Base-by-base conservation (phyloP, 2,888 invertebrate genomes). In the Enchytraeus crypticus region DNA sequence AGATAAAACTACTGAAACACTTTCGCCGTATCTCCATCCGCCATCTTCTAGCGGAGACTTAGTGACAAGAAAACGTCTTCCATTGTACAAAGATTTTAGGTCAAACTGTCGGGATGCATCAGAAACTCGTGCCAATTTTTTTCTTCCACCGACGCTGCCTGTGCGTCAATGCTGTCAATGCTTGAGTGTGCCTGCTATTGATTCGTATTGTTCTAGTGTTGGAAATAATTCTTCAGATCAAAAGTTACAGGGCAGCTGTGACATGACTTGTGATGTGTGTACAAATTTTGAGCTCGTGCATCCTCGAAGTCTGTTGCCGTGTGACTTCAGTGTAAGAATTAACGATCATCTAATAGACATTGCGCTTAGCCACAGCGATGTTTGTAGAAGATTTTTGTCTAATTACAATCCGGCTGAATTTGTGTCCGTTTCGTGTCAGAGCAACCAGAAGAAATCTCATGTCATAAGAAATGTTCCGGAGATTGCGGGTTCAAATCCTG, bases 351-450 rank as follows among this genome's bases (percentile, higher is more conserved):
- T n/a, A n/a, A n/a, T n/a, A n/a, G n/a, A n/a, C n/a, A n/a, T n/a
- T n/a, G n/a, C n/a, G n/a, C n/a, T n/a, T n/a, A 18, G 14, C 5
- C 21, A 11, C 11, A 23, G 49, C 8, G 38, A 38, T 14, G 38
- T 18, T 38, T 47, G 49, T 47, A 11, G 23, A 18, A 11, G 49
- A 47, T 47, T 18, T 47, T 11, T 23, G 8, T 26, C 34, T 4
- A 53, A 46, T 21, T 64, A 64, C 32, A 62, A 62, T 45, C 64
- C 64, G 11, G 45, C 8, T 5, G 64, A 64, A 53, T 62, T 47
- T 27, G 51, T 57, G 34, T 49, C n/a, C n/a, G n/a, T n/a, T n/a
- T n/a, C 57, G 30, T 53, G 61, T 49, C 57, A 56, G 27, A 60
- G 63, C 46, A 51, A 53, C n/a, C n/a, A n/a, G n/a, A n/a, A n/a